phyloP scores from a whole-genome alignment of 2,113 vertebrate genomes.

The Gyps fulvus region DNA sequence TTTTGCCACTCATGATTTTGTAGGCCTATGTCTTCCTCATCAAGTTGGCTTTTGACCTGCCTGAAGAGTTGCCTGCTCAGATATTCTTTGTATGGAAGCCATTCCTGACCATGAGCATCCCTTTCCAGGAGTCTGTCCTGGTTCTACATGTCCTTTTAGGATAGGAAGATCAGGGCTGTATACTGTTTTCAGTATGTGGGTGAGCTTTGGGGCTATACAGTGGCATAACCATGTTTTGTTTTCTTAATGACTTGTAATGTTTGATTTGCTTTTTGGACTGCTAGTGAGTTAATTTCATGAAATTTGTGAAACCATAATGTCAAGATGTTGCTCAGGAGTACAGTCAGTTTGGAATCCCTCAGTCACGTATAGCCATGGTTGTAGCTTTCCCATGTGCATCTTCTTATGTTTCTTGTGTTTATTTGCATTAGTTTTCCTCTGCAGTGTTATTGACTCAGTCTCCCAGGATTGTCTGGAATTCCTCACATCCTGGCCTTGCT shows the following conservation, averaged over 20 bases:
- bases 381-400: background rate
- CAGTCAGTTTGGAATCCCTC: background rate
- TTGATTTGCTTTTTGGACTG: background rate
- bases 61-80: background rate
- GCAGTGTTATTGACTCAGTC: background rate
- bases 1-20: background rate
- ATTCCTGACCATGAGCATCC: background rate
- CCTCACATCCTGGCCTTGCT: background rate
- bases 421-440: background rate
- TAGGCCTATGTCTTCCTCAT: background rate
- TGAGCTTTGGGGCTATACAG: background rate
- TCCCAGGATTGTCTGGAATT: background rate
- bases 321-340: background rate
- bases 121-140: background rate
- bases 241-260: background rate
- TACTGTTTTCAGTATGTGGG: background rate
- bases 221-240: background rate
- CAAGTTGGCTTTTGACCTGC: background rate
- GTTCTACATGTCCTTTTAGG: background rate
- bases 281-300: background rate
- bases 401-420: background rate
- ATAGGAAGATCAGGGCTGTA: background rate
- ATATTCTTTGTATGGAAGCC: background rate
- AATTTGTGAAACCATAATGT: background rate
- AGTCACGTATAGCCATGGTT: rapidly evolving